Base-by-base conservation (phyloP, 2,113 vertebrate genomes). In the Lophius piscatorius region DNA sequence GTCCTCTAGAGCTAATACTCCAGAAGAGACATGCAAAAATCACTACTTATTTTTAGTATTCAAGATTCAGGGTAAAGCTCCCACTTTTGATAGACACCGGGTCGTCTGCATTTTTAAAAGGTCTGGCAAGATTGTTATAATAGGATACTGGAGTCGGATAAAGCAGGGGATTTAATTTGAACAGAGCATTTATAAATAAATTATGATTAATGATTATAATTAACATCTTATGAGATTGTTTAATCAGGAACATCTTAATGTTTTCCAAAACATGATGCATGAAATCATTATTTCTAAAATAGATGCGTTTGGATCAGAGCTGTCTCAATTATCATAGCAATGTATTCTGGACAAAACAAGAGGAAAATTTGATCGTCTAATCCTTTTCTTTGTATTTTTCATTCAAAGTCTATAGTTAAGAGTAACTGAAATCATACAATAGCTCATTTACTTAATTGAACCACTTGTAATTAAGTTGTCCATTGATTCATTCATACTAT, bases 221-320 rank as follows among this genome's bases (percentile, higher is more conserved):
- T 29, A 74, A 42, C 38, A 54, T n/a, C n/a, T n/a, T 61, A 6
- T 33, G 44, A 71, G 28, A 26, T 39, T 54, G 39, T 48, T 47
- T 29, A 64, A 73, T 62, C 13, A 57, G 34, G 63, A 22, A n/a
- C 17, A 39, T 65, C 14, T 44, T 54, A 72, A 49, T 60, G 22
- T 63, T 68, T 73, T 56, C 23, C 40, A 70, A 68, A 76, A 70
- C 39, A 26, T 8, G 28, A 33, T 59, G 49, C 26, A 49, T 57
- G 24, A 78, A 75, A 70, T 78, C 21, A 28, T 57, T 55, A 61
- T 22, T 63, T 31, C 55, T 47, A n/a, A 51, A 50, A 60, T 28
- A 17, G 3, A 33, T 22, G 24, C 23, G 10, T 60, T 16, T 54
- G 48, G 55, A 16, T 59, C 50, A 61, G 12, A 51, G 31, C 12